A percentile compares a stretch with the other conserved stretches of the same genome.
Conservation (phyloP, 2,113 vertebrate genomes). For the Onychostoma macrolepis region DNA sequence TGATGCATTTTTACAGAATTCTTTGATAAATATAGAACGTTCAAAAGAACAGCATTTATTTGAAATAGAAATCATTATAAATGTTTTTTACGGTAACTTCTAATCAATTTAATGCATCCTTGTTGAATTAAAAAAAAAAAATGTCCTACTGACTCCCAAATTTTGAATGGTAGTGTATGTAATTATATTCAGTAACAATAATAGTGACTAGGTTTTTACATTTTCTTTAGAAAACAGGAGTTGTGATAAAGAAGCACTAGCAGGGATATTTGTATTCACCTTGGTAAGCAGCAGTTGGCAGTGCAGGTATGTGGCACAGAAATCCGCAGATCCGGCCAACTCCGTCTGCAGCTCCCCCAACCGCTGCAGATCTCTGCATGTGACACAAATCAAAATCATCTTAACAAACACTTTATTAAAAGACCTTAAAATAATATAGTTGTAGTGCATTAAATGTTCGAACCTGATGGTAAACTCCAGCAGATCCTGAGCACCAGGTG, state of each 20-base stretch:
- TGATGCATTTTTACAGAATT: background rate
- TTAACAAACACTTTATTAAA: background rate
- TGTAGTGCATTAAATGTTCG: background rate
- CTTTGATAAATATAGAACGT: background rate
- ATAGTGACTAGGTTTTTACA: too few relatives aligned
- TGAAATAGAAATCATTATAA: background rate
- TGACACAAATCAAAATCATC: background rate
- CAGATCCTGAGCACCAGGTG: conserved; percentile 88
- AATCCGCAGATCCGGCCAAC: conserved; percentile 91
- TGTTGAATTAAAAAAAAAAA: background rate
- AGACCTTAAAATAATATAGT: background rate
- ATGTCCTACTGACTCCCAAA: too few relatives aligned
- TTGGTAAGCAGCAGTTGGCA: conserved; percentile 95
- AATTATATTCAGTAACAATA: too few relatives aligned
- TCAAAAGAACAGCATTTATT: background rate
- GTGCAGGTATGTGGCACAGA: conserved; percentile 91
- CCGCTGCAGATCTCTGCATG: conserved; percentile 87
- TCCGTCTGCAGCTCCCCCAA: conserved; percentile 95
- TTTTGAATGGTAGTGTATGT: too few relatives aligned
- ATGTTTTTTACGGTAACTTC: background rate
- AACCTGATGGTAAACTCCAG: conserved; percentile 94
- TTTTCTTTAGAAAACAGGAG: background rate
- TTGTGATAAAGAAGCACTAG: background rate
- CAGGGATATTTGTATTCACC: conserved; percentile 68
- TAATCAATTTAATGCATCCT: background rate